Percentiles rank a stretch among this genome's conserved stretches.
phyloP scores from a whole-genome alignment of 2,797 vertebrate species.

The Bucorvus abyssinicus region DNA sequence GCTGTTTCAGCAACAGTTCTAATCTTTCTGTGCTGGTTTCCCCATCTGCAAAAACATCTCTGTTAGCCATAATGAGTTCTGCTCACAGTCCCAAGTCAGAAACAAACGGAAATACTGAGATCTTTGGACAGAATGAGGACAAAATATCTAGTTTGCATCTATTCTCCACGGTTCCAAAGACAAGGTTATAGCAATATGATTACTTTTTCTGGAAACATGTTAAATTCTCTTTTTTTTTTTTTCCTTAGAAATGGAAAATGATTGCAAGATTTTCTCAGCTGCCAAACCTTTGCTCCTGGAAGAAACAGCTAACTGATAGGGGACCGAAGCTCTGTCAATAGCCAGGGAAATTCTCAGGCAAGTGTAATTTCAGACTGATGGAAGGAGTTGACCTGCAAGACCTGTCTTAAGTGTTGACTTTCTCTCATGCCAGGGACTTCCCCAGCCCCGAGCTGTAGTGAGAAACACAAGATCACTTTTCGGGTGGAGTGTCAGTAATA shows the following conservation, averaged over 20 bases:
- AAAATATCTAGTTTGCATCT: background rate
- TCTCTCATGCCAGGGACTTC: conserved; percentile 28
- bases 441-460: background rate
- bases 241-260: conserved; percentile 26
- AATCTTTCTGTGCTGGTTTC: background rate
- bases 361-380: background rate
- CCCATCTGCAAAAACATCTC: conserved; percentile 39
- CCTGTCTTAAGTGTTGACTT: background rate
- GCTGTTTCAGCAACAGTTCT: background rate
- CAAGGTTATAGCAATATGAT: background rate
- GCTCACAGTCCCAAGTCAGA: background rate
- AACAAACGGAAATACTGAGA: conserved; percentile 35
- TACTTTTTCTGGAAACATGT: conserved; percentile 20
- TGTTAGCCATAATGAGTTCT: background rate
- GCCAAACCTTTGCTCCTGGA: conserved; percentile 5
- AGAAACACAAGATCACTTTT: conserved; percentile 7
- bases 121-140: background rate
- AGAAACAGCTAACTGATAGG: background rate
- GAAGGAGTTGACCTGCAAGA: background rate
- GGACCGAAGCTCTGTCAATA: background rate
- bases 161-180: background rate
- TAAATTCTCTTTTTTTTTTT: background rate
- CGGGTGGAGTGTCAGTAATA: conserved; percentile 7
- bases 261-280: background rate
- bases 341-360: background rate